These are phyloP conservation scores for Drosophila histrio DNA, from an alignment of 2,888 invertebrate species.

Conservation along the genomic window DNA sequence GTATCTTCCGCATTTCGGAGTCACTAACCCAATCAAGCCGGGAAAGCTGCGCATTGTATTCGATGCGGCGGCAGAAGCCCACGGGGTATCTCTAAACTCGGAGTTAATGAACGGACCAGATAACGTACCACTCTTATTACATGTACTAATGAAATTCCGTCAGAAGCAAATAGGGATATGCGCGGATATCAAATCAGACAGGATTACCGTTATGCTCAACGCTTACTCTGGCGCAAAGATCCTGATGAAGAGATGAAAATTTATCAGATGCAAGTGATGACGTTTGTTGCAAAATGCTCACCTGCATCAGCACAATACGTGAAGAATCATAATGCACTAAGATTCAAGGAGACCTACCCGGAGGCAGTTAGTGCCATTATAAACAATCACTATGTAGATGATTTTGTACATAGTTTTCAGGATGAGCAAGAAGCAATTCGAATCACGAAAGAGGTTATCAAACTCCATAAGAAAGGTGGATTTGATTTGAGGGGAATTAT, in stretches of 20 bases:
- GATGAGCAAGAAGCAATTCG: too few relatives aligned
- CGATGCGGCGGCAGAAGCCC: too few relatives aligned
- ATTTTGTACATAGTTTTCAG: not conserved
- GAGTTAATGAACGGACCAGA: too few relatives aligned
- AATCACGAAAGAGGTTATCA: not conserved
- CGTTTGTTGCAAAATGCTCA: not conserved
- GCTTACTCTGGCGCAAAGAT: not conserved
- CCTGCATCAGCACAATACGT: not conserved
- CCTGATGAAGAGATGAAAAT: not conserved
- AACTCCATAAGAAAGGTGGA: too few relatives aligned
- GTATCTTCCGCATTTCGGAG: too few relatives aligned
- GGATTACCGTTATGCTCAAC: not conserved
- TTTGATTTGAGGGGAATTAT: not conserved
- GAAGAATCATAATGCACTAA: not conserved
- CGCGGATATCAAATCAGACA: not conserved
- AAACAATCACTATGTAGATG: not conserved
- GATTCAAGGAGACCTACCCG: not conserved
- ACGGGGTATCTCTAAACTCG: too few relatives aligned
- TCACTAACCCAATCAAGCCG: too few relatives aligned
- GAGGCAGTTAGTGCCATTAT: not conserved
- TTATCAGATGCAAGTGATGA: not conserved
- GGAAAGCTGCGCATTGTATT: too few relatives aligned
- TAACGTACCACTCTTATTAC: too few relatives aligned
- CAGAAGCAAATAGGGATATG: too few relatives aligned
- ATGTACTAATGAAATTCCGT: too few relatives aligned